Percentiles rank a stretch among this genome's conserved stretches.
Evolutionary conservation across 2,888 invertebrate genomes (phyloP).

Genomic region (Scaptomyza polygonia): DNA sequence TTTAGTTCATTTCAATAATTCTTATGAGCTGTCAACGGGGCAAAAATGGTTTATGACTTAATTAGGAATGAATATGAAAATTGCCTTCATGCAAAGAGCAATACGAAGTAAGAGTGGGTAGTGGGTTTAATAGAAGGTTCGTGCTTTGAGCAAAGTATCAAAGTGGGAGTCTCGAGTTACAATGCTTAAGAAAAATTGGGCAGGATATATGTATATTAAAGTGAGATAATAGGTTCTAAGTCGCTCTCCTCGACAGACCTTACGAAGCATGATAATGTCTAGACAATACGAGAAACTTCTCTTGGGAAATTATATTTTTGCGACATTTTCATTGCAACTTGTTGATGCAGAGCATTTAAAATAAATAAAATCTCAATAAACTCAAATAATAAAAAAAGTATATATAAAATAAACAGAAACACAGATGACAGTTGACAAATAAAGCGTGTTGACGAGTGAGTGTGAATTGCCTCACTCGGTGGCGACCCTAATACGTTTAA

Average conservation of each 20-base stretch:
- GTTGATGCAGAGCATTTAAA: conserved; percentile 11
- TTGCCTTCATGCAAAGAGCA: neutral
- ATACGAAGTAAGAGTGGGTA: neutral
- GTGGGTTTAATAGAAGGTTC: conserved; percentile 12
- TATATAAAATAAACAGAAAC: too few species aligned
- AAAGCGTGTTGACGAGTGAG: conserved; percentile 14
- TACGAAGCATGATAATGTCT: too few species aligned
- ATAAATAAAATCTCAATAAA: neutral
- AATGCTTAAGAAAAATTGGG: neutral
- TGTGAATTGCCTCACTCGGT: conserved; percentile 18
- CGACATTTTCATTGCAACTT: conserved; percentile 3
- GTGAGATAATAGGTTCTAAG: too few species aligned
- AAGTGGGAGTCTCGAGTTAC: neutral
- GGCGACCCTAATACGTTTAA: conserved; percentile 68
- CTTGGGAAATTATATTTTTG: neutral
- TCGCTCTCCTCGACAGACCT: neutral
- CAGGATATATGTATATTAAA: neutral
- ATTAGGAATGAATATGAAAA: conserved; percentile 49
- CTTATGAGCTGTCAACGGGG: conserved; percentile 69
- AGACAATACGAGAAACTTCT: neutral
- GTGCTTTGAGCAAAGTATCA: conserved; percentile 17
- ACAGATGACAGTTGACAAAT: conserved; percentile 1
- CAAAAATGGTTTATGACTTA: conserved; percentile 71
- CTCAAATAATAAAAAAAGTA: neutral
- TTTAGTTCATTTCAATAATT: conserved; percentile 62